Percentiles rank a stretch among this genome's conserved stretches.
Evolutionary conservation across 2,113 vertebrate genomes (phyloP).

Genomic region (Calcarius ornatus): DNA sequence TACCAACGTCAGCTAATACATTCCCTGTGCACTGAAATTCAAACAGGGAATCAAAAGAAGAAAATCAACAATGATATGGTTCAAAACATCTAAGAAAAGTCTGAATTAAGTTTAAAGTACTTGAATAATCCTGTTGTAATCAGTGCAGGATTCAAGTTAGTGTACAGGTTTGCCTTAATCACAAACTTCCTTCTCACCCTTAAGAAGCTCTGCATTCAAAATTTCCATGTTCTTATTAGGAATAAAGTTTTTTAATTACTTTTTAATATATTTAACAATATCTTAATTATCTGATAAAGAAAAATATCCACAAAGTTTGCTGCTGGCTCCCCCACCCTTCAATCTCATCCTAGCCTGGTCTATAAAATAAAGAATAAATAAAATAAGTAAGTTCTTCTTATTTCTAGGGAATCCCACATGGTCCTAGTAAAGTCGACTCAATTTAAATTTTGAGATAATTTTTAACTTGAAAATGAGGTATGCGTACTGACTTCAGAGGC

Average conservation of each 20-base stretch:
- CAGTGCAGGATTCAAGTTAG: background rate
- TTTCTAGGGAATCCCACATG: background rate
- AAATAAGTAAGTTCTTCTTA: background rate
- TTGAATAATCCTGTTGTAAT: background rate
- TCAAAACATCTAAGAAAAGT: background rate
- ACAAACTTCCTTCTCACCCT: background rate
- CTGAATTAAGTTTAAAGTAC: background rate
- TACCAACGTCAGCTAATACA: background rate
- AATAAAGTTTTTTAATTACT: background rate
- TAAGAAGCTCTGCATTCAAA: background rate
- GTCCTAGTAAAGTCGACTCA: background rate
- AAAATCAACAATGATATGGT: background rate
- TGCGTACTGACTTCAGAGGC: fast-evolving
- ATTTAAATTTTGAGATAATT: background rate
- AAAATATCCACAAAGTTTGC: background rate
- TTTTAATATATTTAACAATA: background rate
- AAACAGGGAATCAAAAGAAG: background rate
- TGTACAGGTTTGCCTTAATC: background rate
- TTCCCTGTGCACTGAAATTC: background rate
- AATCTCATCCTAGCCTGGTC: background rate
- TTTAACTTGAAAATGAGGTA: background rate
- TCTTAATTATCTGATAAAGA: background rate
- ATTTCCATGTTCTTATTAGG: background rate
- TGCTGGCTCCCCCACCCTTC: background rate
- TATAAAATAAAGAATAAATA: background rate